Conservation (phyloP, 1,140 invertebrate genomes). For the Phymastichus coffea region DNA sequence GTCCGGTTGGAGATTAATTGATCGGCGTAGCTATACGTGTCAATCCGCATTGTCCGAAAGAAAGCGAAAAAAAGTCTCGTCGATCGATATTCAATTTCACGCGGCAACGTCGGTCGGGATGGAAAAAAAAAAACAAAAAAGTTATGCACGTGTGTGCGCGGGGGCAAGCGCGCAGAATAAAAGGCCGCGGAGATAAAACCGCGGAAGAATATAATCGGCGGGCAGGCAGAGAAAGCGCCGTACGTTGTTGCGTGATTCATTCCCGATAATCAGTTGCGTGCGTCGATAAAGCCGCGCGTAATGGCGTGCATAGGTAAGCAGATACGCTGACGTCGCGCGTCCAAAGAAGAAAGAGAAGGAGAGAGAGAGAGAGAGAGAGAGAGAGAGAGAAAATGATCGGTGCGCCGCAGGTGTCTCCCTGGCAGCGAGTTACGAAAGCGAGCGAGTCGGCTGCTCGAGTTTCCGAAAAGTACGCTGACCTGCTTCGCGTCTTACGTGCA, state of each 20-base stretch:
- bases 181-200: background rate
- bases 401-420: slow-evolving; percentile 10
- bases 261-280: background rate
- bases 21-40: no score
- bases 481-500: no score
- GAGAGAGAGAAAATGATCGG: background rate
- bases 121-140: no score
- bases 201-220: background rate
- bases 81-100: no score
- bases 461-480: slow-evolving; percentile 14
- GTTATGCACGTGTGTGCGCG: no score
- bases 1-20: no score
- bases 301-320: slow-evolving; percentile 15
- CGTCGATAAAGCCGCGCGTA: slow-evolving; percentile 2
- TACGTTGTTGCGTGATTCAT: no score
- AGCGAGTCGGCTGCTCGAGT: background rate
- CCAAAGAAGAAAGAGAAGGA: background rate
- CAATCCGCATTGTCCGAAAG: no score
- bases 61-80: no score
- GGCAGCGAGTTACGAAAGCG: slow-evolving; percentile 14
- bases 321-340: background rate
- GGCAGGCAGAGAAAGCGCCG: background rate
- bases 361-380: background rate
- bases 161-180: no score
- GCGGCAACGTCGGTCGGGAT: no score